Percentiles rank a stretch among this genome's conserved stretches.
These are phyloP conservation scores for Acridotheres tristis DNA, from an alignment of 2,797 vertebrate genomes.

Conservation along the genomic window DNA sequence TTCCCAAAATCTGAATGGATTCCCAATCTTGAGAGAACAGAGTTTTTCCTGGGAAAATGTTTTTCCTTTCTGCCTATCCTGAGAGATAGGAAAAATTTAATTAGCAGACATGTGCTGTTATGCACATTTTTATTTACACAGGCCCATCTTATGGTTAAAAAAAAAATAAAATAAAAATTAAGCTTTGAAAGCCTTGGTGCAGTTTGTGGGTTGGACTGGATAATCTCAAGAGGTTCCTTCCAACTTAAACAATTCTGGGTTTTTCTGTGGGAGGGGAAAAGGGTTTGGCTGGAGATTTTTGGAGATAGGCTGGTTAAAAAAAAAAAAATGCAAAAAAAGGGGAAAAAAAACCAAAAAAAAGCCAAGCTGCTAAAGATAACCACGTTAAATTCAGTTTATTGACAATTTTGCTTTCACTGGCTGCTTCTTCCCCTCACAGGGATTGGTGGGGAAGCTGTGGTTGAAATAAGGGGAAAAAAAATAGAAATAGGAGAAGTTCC, in stretches of 20 bases:
- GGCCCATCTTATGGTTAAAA: not conserved
- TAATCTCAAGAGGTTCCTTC: not conserved
- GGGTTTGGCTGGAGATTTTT: not conserved
- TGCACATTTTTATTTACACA: not conserved
- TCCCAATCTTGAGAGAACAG: fast-evolving
- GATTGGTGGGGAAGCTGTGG: not conserved
- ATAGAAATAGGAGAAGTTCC: not conserved
- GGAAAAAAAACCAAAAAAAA: not conserved
- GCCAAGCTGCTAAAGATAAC: not conserved
- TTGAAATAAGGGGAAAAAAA: not conserved
- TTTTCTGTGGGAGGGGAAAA: not conserved
- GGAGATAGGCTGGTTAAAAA: not conserved
- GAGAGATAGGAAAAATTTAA: not conserved
- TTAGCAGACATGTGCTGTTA: not conserved
- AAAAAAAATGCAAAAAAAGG: not conserved
- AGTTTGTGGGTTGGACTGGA: not conserved
- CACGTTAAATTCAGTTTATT: not conserved
- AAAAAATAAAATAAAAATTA: not conserved
- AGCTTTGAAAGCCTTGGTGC: not conserved
- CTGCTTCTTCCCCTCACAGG: not conserved
- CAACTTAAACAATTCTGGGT: not conserved
- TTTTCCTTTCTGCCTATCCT: not conserved
- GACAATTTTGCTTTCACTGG: not conserved
- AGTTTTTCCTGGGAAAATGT: not conserved
- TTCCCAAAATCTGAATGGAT: not conserved